Evolutionary conservation across 2,888 invertebrate species (phyloP).

Genomic region (Prosopocoilus inquinatus): DNA sequence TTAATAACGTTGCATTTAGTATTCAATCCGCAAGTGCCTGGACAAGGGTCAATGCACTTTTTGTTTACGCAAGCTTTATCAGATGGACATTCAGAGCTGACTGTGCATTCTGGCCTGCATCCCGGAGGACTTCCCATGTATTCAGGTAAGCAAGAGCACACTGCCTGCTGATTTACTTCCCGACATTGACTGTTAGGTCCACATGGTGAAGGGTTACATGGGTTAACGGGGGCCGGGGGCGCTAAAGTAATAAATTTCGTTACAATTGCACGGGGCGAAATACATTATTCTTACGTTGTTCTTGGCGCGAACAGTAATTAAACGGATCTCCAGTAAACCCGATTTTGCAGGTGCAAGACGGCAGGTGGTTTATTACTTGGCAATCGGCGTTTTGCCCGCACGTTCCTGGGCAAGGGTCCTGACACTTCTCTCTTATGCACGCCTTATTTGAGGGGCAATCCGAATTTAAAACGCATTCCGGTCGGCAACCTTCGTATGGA

Average conservation of each 20-base stretch:
- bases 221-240: conserved; percentile 48
- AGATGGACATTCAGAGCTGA: conserved; percentile 68
- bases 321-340: conserved; percentile 67
- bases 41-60: conserved; percentile 72
- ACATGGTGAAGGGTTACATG: conserved; percentile 67
- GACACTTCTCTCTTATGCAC: conserved; percentile 56
- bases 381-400: conserved; percentile 56
- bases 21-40: conserved; percentile 70
- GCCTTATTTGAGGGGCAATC: conserved; percentile 51
- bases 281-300: conserved; percentile 41
- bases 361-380: conserved; percentile 57
- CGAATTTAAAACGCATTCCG: conserved; percentile 48
- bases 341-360: conserved; percentile 62
- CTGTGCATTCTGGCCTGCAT: conserved; percentile 71
- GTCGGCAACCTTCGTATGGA: conserved; percentile 67
- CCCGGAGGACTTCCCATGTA: conserved; percentile 66
- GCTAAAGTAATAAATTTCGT: not conserved
- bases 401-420: conserved; percentile 55
- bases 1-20: conserved; percentile 71
- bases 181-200: conserved; percentile 78
- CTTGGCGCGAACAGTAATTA: conserved; percentile 48
- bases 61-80: conserved; percentile 66
- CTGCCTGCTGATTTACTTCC: conserved; percentile 66
- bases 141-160: conserved; percentile 68
- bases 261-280: conserved; percentile 13